Evolutionary conservation across 2,888 invertebrate species (phyloP), one percentile per base, ranked within the genome.

Genomic region (Polyploca ridens): DNA sequence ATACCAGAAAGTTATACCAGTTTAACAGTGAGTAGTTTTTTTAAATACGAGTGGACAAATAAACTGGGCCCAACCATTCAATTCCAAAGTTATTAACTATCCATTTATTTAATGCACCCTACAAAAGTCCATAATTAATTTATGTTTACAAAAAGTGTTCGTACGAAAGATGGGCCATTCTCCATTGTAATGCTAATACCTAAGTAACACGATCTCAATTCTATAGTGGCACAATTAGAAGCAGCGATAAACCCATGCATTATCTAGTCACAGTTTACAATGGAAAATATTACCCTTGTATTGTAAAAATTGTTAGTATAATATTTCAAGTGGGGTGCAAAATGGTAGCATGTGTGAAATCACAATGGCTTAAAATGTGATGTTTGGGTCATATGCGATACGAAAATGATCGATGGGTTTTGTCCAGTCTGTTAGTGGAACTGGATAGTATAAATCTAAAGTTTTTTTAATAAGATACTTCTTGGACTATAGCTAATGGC

Each of bases 231-330:
- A 90, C 90, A 91, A 93, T 93, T 92, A 91, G 88, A 82, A 84
- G 83, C 78, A 83, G 84, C 84, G 88, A 92, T 91, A 92, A 91
- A 89, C 91, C 93, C 91, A 89, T 91, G 90, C 90, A 93, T 94
- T 94, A 93, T 94, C 94, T 93, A 90, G 90, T 92, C 89, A 89
- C 70, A 75, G 72, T 67, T 75, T 79, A 92, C 92, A 92, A 92
- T 87, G 77, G 84, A 86, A 87, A 86, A 83, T 88, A 89, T 90
- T 89, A 88, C 90, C 90, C 91, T 82, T 85, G 76, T 76, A 73
- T 68, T 71, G 87, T 86, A 88, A 89, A 91, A 92, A 89, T 90
- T 87, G 90, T 89, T 86, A 91, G 90, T 90, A 90, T 94, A 91
- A 91, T 91, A 90, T 94, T 94, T 91, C 93, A 87, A 88, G 90